Base-by-base conservation (phyloP, 2,797 vertebrate species). In the Rhinophrynus dorsalis region DNA sequence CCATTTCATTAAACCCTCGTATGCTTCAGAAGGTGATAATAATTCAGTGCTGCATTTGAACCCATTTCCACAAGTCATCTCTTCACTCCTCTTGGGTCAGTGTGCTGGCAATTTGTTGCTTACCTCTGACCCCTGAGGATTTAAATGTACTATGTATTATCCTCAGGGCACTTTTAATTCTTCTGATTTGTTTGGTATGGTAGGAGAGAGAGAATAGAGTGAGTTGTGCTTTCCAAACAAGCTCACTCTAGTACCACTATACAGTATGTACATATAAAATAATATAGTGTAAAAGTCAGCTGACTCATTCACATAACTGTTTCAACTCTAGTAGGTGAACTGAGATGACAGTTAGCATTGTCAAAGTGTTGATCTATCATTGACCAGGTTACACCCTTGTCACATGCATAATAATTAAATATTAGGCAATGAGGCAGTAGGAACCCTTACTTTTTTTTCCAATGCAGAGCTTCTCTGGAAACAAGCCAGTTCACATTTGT, bases 91-190 rank as follows among this genome's bases (percentile, higher is more conserved):
- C 21, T 48, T 57, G 52, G 17, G 42, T 21, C 55, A 38, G 18
- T 45, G 15, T 21, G 32, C 27, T 47, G 30, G 20, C 35, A 54
- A n/a, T 12, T 2, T 24, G 50, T 30, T 56, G 37, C 52, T 45
- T 21, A 32, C 21, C 23, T 57, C 7, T 72, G 52, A 38, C 21
- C 27, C 13, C 21, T 26, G 42, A 72, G 44, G 40, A 85, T 86
- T 88, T 87, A 86, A n/a, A 92, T 88, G 86, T 90, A 91, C 84
- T 89, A 88, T 85, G 82, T 88, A 85, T 86, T 90, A 83, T 90
- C 88, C 90, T 92, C 91, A 92, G 91, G 90, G 89, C 86, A 88
- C 88, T 89, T 88, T 85, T 77, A 11, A 48, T 52, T 76, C 78
- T 75, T 35, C 60, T 80, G 78, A 85, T 83, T 81, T 78, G 86